Percentiles rank a stretch among this genome's conserved stretches.
Evolutionary conservation across 2,113 vertebrate genomes (phyloP).

Genomic region (Tiliqua scincoides): DNA sequence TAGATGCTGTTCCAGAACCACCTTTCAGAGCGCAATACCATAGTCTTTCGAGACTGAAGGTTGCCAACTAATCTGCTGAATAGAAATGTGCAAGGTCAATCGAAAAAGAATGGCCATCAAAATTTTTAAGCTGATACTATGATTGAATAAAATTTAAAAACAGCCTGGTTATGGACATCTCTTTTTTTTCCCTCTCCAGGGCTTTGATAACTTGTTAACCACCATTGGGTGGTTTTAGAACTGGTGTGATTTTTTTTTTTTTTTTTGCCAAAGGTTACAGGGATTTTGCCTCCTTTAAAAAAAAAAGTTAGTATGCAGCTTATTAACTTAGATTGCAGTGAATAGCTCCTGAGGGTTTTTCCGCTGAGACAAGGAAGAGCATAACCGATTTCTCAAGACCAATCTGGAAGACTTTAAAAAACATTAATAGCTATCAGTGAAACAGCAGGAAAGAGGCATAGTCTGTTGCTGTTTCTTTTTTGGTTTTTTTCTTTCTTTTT

Average conservation of each 20-base stretch:
- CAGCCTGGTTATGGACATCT: conserved; percentile 40
- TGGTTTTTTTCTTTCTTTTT: rapidly evolving
- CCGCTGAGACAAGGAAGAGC: conserved; percentile 61
- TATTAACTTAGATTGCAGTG: conserved; percentile 75
- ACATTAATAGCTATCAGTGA: conserved; percentile 68
- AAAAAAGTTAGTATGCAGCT: conserved; percentile 74
- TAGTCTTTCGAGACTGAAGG: too few relatives aligned
- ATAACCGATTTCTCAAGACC: conserved; percentile 71
- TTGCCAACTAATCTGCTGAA: too few relatives aligned
- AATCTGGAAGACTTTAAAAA: conserved; percentile 70
- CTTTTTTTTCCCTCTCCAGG: conserved; percentile 27
- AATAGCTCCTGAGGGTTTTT: conserved; percentile 71
- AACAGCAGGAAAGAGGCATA: conserved; percentile 69
- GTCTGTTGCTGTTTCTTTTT: conserved; percentile 30
- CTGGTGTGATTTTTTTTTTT: conserved; percentile 58
- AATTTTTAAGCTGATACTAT: not conserved
- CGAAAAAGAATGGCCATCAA: not conserved
- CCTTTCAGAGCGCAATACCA: too few relatives aligned
- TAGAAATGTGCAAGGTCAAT: not conserved
- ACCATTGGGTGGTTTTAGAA: conserved; percentile 48
- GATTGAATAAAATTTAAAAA: not conserved
- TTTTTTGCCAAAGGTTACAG: conserved; percentile 68
- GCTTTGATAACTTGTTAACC: conserved; percentile 42
- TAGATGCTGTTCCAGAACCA: too few relatives aligned
- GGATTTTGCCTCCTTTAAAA: conserved; percentile 48